These are phyloP conservation scores for Laterallus jamaicensis DNA, from an alignment of 2,113 vertebrate genomes.

Conservation along the genomic window DNA sequence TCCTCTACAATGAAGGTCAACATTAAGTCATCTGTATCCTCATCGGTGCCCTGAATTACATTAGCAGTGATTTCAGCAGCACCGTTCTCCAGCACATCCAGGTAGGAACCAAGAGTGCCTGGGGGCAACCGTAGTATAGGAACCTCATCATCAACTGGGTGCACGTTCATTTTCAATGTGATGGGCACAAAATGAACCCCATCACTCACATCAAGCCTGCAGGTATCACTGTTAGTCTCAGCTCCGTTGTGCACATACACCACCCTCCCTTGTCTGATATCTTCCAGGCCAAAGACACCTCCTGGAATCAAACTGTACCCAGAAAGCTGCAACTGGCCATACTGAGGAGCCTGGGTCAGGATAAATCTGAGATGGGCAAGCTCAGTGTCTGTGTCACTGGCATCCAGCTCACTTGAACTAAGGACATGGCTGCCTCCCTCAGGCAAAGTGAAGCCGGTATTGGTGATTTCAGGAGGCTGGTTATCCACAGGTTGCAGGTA, in stretches of 20 bases:
- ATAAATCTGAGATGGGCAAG: conserved; percentile 83
- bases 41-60: conserved; percentile 86
- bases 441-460: conserved; percentile 87
- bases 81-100: conserved; percentile 91
- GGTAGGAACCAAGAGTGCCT: conserved; percentile 87
- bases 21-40: conserved; percentile 88
- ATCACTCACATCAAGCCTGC: conserved; percentile 91
- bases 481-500: conserved; percentile 92
- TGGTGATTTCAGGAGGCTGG: conserved; percentile 91
- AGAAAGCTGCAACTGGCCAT: conserved; percentile 82
- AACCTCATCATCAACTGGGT: conserved; percentile 82
- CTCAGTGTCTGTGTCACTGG: conserved; percentile 87
- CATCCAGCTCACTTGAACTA: conserved; percentile 82
- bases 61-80: conserved; percentile 89
- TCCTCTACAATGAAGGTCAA: conserved; percentile 91
- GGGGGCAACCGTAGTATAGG: conserved; percentile 79
- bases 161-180: conserved; percentile 84
- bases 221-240: conserved; percentile 79
- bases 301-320: conserved; percentile 80
- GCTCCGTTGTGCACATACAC: conserved; percentile 86
- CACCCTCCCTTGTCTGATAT: conserved; percentile 84
- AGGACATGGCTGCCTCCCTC: conserved; percentile 85
- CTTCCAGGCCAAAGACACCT: conserved; percentile 80
- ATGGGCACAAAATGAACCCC: conserved; percentile 90
- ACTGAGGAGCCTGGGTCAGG: conserved; percentile 82